Evolutionary conservation across 2,888 invertebrate species (phyloP).

Genomic region (Cheilosia soror): DNA sequence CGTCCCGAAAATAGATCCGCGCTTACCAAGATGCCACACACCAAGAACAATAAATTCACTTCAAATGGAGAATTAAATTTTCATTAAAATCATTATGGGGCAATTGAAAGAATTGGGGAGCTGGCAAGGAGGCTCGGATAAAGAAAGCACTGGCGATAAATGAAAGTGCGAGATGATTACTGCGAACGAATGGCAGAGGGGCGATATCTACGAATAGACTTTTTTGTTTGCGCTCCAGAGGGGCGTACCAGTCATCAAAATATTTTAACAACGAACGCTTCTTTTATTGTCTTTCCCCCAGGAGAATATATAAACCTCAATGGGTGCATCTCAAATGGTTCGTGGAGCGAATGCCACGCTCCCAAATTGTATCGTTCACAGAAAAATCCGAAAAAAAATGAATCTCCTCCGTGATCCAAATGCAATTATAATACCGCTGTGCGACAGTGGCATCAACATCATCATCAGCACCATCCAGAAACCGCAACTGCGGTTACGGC

Average conservation of each 20-base stretch:
- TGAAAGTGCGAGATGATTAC: constrained; percentile 64
- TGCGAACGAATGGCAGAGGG: background rate
- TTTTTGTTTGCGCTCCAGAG: constrained; percentile 1
- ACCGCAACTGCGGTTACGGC: constrained; percentile 35
- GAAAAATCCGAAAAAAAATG: background rate
- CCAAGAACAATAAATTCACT: constrained; percentile 81
- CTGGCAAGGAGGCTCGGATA: background rate
- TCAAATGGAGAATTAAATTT: constrained; percentile 81
- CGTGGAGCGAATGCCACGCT: constrained; percentile 56
- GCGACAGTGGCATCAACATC: constrained; percentile 38
- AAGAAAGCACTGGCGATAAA: constrained; percentile 44
- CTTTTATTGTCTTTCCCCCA: constrained; percentile 54
- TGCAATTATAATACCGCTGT: constrained; percentile 58
- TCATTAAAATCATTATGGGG: constrained; percentile 81
- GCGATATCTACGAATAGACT: constrained; percentile 38
- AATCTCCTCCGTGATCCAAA: constrained; percentile 48
- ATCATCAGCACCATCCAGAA: constrained; percentile 8
- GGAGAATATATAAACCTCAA: constrained; percentile 47
- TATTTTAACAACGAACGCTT: constrained; percentile 62
- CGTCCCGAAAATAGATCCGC: constrained; percentile 65
- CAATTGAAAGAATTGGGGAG: constrained; percentile 60
- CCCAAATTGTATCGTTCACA: constrained; percentile 39
- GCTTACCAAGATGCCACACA: constrained; percentile 78
- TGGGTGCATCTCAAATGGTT: constrained; percentile 47
- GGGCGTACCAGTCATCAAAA: constrained; percentile 47